These are phyloP conservation scores for Pseudomyrmex cubaensis DNA, from an alignment of 1,140 invertebrate genomes.

Conservation along the genomic window DNA sequence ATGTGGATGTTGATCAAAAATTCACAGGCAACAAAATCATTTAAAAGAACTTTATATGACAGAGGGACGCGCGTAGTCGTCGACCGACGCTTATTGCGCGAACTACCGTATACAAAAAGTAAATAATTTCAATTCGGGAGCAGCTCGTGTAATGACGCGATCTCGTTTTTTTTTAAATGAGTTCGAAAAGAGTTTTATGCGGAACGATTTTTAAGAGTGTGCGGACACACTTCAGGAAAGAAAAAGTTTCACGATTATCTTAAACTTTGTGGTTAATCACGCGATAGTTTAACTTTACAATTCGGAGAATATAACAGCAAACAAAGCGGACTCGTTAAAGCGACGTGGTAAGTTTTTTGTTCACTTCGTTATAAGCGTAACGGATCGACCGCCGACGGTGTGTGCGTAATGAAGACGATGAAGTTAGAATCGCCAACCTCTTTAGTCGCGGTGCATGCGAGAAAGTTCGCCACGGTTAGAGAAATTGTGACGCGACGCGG, in stretches of 20 bases:
- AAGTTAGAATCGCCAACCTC: slow-evolving; percentile 64
- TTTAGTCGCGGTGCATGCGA: slow-evolving; percentile 67
- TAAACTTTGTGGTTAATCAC: background rate
- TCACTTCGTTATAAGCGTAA: slow-evolving; percentile 32
- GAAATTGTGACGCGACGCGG: slow-evolving; percentile 60
- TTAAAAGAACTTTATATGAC: too few species aligned
- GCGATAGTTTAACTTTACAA: slow-evolving; percentile 31
- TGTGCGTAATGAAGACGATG: slow-evolving; percentile 53
- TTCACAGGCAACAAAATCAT: too few species aligned
- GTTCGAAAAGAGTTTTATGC: background rate
- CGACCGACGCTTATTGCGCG: too few species aligned
- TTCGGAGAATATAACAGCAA: slow-evolving; percentile 10
- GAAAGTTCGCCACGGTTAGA: slow-evolving; percentile 64
- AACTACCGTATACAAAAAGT: too few species aligned
- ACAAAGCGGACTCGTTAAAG: background rate
- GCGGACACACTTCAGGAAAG: background rate
- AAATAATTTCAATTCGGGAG: background rate
- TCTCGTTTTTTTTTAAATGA: background rate
- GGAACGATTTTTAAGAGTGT: background rate
- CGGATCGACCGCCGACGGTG: slow-evolving; percentile 15
- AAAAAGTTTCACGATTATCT: slow-evolving; percentile 23
- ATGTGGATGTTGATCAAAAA: too few species aligned
- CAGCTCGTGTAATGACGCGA: background rate
- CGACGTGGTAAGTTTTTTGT: slow-evolving; percentile 33
- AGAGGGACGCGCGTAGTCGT: too few species aligned